These are phyloP conservation scores for Ictalurus furcatus DNA, from an alignment of 2,113 vertebrate genomes.

Conservation along the genomic window DNA sequence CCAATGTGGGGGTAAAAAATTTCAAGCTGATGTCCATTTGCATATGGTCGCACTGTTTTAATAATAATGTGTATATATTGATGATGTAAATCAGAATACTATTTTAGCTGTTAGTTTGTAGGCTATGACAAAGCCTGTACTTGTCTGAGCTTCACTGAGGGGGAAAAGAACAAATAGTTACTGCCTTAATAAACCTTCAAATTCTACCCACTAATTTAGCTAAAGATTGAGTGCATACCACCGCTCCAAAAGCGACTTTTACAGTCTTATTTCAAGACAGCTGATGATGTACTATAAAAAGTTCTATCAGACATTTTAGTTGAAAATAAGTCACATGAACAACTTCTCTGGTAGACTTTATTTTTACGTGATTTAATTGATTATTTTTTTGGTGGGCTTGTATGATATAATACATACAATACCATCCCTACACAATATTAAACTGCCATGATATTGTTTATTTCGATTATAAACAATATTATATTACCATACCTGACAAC, in stretches of 20 bases:
- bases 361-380: neutral
- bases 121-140: no score
- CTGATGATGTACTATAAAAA: neutral
- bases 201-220: no score
- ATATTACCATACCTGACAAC: neutral
- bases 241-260: no score
- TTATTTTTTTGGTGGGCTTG: neutral
- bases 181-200: no score
- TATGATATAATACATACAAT: neutral
- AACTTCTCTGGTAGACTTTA: neutral
- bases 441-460: neutral
- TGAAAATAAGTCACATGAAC: neutral
- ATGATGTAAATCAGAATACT: neutral
- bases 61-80: neutral
- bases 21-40: neutral
- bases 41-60: no score
- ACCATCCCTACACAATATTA: neutral
- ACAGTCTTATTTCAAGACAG: no score
- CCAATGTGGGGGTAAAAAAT: neutral
- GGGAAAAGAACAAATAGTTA: no score
- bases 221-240: no score
- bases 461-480: neutral
- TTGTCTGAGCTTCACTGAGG: no score
- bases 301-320: neutral
- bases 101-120: no score